Evolutionary conservation across 1,140 invertebrate genomes (phyloP).

Genomic region (Drosophila serrata): DNA sequence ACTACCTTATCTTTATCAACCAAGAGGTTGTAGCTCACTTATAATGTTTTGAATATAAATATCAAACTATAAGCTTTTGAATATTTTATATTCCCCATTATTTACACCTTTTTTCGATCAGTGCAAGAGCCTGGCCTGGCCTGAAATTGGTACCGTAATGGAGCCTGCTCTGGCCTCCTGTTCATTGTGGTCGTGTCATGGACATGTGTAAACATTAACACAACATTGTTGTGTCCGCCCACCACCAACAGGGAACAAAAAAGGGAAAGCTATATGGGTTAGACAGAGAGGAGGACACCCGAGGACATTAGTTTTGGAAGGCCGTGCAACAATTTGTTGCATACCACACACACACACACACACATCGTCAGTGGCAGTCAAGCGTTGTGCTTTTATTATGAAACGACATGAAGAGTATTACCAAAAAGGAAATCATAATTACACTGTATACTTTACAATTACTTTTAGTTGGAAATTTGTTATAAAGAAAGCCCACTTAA

Average conservation of each 20-base stretch:
- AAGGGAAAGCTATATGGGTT: background rate
- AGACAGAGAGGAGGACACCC: conserved; percentile 16
- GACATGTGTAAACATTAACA: conserved; percentile 77
- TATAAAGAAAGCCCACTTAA: too few relatives aligned
- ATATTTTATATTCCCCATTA: background rate
- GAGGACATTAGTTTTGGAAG: conserved; percentile 58
- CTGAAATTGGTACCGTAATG: conserved; percentile 29
- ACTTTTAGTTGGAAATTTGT: background rate
- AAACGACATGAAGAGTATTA: background rate
- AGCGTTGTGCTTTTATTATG: conserved; percentile 62
- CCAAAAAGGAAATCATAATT: background rate
- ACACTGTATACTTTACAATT: background rate
- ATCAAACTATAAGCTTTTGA: too few relatives aligned
- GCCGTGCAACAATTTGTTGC: conserved; percentile 78
- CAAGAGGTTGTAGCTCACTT: background rate
- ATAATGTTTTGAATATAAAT: background rate
- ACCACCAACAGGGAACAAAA: background rate
- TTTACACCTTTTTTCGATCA: background rate
- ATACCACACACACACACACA: conserved; percentile 43
- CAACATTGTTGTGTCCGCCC: conserved; percentile 66
- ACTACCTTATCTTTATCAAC: rapidly evolving
- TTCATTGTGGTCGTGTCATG: conserved; percentile 78
- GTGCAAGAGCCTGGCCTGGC: conserved; percentile 1
- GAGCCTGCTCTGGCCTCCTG: conserved; percentile 64
- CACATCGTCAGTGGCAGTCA: conserved; percentile 6